Percentiles rank a stretch among this genome's conserved stretches.
Conservation (phyloP, 2,113 vertebrate species). For the Hippocampus guttulatus region DNA sequence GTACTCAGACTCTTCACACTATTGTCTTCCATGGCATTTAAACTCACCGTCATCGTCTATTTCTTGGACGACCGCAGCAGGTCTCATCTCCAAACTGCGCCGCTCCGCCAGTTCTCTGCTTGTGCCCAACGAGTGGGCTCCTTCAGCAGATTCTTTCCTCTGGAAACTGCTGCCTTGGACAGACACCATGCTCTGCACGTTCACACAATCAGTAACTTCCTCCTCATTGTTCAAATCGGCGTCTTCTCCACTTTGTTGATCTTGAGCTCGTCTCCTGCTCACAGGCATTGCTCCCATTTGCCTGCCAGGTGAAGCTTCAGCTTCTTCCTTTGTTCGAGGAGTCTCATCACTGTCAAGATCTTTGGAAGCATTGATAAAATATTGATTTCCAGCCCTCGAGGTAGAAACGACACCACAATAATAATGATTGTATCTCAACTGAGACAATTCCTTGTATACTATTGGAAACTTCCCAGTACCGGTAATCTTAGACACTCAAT, state of each 20-base stretch:
- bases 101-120: conserved; percentile 27
- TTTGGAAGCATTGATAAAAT: conserved; percentile 22
- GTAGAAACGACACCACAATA: neutral
- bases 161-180: neutral
- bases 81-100: conserved; percentile 48
- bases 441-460: too few relatives aligned
- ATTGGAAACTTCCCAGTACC: too few relatives aligned
- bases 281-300: neutral
- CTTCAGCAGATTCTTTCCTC: conserved; percentile 2
- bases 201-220: neutral
- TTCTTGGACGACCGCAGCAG: conserved; percentile 22
- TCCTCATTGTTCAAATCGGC: conserved; percentile 25
- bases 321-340: conserved; percentile 3
- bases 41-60: conserved; percentile 33
- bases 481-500: too few relatives aligned
- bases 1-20: conserved; percentile 1
- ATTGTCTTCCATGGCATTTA: neutral
- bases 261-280: conserved; percentile 11
- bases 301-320: conserved; percentile 1
- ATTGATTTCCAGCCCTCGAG: neutral
- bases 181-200: too few relatives aligned
- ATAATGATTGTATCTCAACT: too few relatives aligned
- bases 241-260: conserved; percentile 4
- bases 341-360: conserved; percentile 50
- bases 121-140: neutral